A percentile compares a stretch with the other conserved stretches of the same genome.
Evolutionary conservation across 2,888 invertebrate genomes (phyloP).

Genomic region (Limnephilus marmoratus): DNA sequence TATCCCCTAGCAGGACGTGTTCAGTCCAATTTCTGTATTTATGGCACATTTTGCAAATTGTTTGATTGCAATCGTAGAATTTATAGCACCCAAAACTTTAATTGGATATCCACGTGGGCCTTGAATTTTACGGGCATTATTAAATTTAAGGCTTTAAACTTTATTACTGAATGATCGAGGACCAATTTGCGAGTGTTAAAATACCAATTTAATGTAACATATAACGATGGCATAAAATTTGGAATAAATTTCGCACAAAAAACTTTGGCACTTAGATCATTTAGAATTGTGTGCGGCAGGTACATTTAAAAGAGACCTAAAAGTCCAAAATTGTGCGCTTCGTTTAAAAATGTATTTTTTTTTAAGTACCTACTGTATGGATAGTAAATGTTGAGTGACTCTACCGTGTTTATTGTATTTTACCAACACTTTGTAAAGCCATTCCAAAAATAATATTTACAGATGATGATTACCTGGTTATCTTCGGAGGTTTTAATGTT

Average conservation of each 20-base stretch:
- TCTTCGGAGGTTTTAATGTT: neutral
- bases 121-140: slow-evolving; percentile 43
- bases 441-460: neutral
- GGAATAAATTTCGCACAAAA: neutral
- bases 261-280: too few relatives aligned
- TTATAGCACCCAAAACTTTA: slow-evolving; percentile 50
- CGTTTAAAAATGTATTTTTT: too few relatives aligned
- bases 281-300: too few relatives aligned
- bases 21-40: neutral
- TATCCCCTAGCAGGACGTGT: neutral
- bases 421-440: neutral
- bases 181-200: neutral
- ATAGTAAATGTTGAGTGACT: neutral
- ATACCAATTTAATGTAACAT: neutral
- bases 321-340: too few relatives aligned
- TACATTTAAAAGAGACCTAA: too few relatives aligned
- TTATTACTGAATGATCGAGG: slow-evolving; percentile 29
- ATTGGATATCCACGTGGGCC: slow-evolving; percentile 46
- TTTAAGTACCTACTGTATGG: too few relatives aligned
- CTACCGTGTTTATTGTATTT: neutral
- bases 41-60: slow-evolving; percentile 2
- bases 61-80: slow-evolving; percentile 3
- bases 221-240: neutral
- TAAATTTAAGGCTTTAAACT: slow-evolving; percentile 29
- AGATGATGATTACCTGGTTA: neutral